Conservation (phyloP, 1,140 invertebrate species). For the Zaprionus gabonicus region DNA sequence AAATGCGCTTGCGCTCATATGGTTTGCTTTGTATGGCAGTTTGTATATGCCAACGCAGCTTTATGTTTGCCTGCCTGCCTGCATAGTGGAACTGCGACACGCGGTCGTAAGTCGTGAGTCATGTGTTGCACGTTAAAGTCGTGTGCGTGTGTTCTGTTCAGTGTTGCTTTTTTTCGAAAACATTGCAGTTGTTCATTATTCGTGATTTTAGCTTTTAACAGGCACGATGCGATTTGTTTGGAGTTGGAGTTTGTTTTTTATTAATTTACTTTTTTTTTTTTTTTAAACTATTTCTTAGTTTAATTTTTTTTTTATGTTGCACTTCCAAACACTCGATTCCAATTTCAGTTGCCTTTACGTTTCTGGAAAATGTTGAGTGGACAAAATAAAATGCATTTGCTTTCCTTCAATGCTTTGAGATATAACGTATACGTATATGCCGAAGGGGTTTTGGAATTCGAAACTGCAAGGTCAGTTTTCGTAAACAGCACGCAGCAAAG, state of each 20-base stretch:
- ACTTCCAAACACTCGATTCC: slow-evolving; percentile 24
- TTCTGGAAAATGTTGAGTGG: not conserved
- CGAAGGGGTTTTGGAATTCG: not conserved
- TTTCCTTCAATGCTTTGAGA: slow-evolving; percentile 12
- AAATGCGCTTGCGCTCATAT: slow-evolving; percentile 16
- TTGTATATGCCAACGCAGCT: slow-evolving; percentile 6
- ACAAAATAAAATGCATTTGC: slow-evolving; percentile 52
- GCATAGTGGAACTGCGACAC: slow-evolving; percentile 6
- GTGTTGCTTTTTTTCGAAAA: slow-evolving; percentile 15
- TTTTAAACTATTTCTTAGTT: slow-evolving; percentile 1
- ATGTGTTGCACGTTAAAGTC: not conserved
- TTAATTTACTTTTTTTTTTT: not conserved
- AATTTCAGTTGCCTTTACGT: not conserved
- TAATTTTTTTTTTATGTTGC: slow-evolving; percentile 9
- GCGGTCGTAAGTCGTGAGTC: not conserved
- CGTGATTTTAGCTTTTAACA: not conserved
- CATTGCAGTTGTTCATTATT: not conserved
- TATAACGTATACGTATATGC: not conserved
- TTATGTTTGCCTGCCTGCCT: slow-evolving; percentile 21
- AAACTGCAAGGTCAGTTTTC: not conserved
- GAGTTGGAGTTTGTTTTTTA: not conserved
- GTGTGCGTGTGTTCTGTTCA: not conserved
- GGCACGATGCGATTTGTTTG: slow-evolving; percentile 11
- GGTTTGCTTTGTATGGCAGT: slow-evolving; percentile 28
- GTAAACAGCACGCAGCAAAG: not conserved